Evolutionary conservation across 2,888 invertebrate genomes (phyloP), one percentile per base, ranked within the genome.

Genomic region (Spialia ferax): DNA sequence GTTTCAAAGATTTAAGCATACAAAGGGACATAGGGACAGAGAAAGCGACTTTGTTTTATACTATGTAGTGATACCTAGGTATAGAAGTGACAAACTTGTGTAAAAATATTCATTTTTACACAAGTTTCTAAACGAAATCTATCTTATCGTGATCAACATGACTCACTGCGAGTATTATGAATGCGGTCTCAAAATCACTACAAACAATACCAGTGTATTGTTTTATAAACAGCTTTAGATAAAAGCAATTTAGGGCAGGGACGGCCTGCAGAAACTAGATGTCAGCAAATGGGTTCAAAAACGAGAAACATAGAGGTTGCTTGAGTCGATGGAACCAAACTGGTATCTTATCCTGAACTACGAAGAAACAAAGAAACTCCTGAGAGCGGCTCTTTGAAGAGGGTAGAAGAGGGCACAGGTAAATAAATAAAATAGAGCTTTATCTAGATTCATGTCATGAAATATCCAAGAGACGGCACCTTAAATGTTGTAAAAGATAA

Each of bases 401-500:
- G n/a, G n/a, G n/a, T n/a, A n/a, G n/a, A n/a, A n/a, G 26, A 26
- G 26, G 26, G 5, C 6, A 26, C 1, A 26, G 26, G 26, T 26
- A 5, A 26, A 3, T 26, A 26, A 26, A 26, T 6, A 26, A 5
- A 26, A 15, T 23, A 26, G 42, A 20, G 1, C 20, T 2, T 35
- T 52, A 32, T 20, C n/a, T 15, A 20, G 61, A 22, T 50, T 32
- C n/a, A 20, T 50, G 20, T n/a, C 26, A 59, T 42, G 29, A 52
- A 55, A 50, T 57, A 22, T 23, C 48, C 18, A 26, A 50, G 42
- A 29, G 60, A 42, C 38, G 35, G 18, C n/a, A 66, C 60, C 54
- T 54, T 54, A 20, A 62, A 60, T 42, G 13, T 52, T 45, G 22
- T 7, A 55, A 22, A 63, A 66, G 54, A 67, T 60, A 60, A 22